Conservation (phyloP, 2,797 vertebrate genomes). For the Clarias laeviceps region DNA sequence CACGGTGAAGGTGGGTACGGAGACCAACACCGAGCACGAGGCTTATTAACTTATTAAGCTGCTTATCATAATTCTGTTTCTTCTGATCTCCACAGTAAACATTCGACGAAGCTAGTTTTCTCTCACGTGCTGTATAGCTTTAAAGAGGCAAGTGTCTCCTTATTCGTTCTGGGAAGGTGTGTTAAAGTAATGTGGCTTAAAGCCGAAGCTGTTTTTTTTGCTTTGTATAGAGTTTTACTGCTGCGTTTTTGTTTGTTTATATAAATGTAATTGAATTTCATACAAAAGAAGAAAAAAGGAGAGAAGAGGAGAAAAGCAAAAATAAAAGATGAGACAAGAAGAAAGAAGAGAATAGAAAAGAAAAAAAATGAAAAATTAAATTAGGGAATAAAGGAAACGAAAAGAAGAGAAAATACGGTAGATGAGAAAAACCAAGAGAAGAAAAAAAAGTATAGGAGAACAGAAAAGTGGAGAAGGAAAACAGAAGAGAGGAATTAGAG, state of each 20-base stretch:
- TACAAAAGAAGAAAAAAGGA: neutral
- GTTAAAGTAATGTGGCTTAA: no score
- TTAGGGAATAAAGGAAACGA: neutral
- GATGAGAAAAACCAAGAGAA: neutral
- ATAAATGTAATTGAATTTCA: neutral
- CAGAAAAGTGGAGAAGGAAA: neutral
- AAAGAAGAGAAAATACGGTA: neutral
- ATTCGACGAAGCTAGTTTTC: neutral
- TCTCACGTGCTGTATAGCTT: neutral
- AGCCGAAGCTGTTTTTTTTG: no score
- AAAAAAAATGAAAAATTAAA: no score
- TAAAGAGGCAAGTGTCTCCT: neutral
- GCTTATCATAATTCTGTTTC: neutral
- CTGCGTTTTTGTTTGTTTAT: neutral
- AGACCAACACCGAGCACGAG: neutral
- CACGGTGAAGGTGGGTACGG: constrained; percentile 4
- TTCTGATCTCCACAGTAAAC: neutral
- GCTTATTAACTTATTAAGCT: constrained; percentile 18
- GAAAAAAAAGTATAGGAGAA: neutral
- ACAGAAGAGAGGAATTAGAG: neutral
- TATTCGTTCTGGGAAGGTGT: neutral
- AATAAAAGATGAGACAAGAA: neutral
- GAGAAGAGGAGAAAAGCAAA: neutral
- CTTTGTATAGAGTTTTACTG: neutral
- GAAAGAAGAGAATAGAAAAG: neutral